Conservation (phyloP, 2,797 vertebrate genomes). For the Psittacula echo region DNA sequence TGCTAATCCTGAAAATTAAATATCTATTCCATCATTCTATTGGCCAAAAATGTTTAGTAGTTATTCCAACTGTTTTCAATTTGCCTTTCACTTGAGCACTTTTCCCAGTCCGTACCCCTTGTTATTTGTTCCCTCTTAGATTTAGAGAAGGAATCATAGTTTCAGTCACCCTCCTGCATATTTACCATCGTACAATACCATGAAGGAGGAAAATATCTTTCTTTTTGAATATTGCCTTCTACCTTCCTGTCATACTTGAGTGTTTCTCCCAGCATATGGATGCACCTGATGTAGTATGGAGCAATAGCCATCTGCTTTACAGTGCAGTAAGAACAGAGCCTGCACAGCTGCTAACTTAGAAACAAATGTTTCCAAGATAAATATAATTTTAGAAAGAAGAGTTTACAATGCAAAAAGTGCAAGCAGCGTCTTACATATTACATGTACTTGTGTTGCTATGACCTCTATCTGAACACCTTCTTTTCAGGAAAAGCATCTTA, state of each 20-base stretch:
- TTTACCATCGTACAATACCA: rapidly evolving
- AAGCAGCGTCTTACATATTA: background rate
- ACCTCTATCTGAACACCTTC: background rate
- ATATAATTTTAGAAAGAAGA: background rate
- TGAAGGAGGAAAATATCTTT: background rate
- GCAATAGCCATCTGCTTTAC: background rate
- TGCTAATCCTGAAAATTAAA: background rate
- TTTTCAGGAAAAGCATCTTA: background rate
- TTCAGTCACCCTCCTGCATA: background rate
- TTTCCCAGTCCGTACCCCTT: background rate
- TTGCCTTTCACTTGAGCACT: background rate
- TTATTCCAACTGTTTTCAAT: background rate
- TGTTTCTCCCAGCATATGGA: background rate
- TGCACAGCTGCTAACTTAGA: background rate
- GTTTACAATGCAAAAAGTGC: background rate
- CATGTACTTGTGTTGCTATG: background rate
- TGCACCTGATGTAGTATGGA: background rate
- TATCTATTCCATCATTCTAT: background rate
- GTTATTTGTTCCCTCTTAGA: background rate
- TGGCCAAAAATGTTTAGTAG: background rate
- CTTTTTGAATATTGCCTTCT: background rate
- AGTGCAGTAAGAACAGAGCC: background rate
- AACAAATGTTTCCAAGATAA: background rate
- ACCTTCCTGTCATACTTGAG: background rate
- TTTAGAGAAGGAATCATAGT: background rate